phyloP scores from a whole-genome alignment of 2,113 vertebrate species.

The Pardalotus punctatus region DNA sequence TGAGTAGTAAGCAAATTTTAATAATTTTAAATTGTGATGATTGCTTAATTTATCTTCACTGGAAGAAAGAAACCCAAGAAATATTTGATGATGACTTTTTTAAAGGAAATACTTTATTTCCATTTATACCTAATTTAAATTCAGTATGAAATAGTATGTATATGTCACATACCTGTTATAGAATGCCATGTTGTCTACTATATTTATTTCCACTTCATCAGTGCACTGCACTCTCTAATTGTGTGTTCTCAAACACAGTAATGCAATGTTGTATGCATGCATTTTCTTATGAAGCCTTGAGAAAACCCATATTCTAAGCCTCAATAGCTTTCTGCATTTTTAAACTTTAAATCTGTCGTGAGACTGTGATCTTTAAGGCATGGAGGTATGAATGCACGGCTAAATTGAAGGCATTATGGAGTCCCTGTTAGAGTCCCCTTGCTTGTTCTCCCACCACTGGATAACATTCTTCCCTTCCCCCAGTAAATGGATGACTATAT shows the following conservation, averaged over 20 bases:
- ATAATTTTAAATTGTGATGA: neutral
- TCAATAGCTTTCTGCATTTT: neutral
- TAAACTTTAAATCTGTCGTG: neutral
- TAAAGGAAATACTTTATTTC: neutral
- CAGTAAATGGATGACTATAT: neutral
- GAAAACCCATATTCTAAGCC: neutral
- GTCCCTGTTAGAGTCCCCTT: neutral
- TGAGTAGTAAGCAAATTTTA: neutral
- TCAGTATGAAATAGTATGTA: neutral
- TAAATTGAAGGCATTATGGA: neutral
- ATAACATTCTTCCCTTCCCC: neutral
- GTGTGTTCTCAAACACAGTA: neutral
- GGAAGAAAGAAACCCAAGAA: neutral
- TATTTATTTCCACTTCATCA: neutral
- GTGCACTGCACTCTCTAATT: neutral
- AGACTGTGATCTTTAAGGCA: neutral
- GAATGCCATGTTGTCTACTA: neutral
- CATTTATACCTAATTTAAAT: neutral
- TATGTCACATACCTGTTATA: neutral
- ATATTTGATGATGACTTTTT: neutral
- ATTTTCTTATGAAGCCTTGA: neutral
- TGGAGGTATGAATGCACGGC: neutral
- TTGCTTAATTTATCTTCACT: neutral
- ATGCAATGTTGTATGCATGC: neutral
- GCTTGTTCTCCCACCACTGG: neutral